Conservation (phyloP, 2,888 invertebrate species). For the Cosmorhoe ocellata region DNA sequence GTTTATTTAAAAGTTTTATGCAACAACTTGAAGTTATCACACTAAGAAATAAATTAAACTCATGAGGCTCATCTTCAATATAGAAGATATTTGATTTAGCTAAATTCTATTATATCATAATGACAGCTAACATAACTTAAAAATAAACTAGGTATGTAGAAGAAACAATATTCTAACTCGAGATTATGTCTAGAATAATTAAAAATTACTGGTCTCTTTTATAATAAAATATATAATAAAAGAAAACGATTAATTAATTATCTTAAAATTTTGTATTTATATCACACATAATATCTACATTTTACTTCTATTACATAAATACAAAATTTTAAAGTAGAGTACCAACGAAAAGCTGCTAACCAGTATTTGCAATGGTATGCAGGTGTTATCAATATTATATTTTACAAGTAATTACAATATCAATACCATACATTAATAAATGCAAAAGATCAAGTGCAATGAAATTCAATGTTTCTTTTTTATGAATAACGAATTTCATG, state of each 20-base stretch:
- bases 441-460: constrained; percentile 83
- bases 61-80: constrained; percentile 67
- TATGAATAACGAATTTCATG: constrained; percentile 65
- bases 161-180: constrained; percentile 72
- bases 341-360: constrained; percentile 81
- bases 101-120: constrained; percentile 58
- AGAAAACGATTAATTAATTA: constrained; percentile 74
- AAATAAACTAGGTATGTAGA: constrained; percentile 70
- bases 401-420: constrained; percentile 83
- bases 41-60: constrained; percentile 78
- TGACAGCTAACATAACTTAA: constrained; percentile 75
- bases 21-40: constrained; percentile 78
- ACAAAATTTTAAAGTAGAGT: constrained; percentile 80
- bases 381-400: constrained; percentile 78
- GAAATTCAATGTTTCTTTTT: constrained; percentile 68
- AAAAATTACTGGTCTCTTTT: constrained; percentile 72
- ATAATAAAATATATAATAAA: constrained; percentile 74
- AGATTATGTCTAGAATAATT: constrained; percentile 67
- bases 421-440: constrained; percentile 82
- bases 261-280: constrained; percentile 83
- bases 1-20: constrained; percentile 78
- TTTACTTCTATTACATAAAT: constrained; percentile 82
- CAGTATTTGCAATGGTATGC: constrained; percentile 79
- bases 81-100: constrained; percentile 66
- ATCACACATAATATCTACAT: constrained; percentile 80